These are phyloP conservation scores for Fukomys damarensis DNA, from an alignment of 2,113 vertebrate species.

Conservation along the genomic window DNA sequence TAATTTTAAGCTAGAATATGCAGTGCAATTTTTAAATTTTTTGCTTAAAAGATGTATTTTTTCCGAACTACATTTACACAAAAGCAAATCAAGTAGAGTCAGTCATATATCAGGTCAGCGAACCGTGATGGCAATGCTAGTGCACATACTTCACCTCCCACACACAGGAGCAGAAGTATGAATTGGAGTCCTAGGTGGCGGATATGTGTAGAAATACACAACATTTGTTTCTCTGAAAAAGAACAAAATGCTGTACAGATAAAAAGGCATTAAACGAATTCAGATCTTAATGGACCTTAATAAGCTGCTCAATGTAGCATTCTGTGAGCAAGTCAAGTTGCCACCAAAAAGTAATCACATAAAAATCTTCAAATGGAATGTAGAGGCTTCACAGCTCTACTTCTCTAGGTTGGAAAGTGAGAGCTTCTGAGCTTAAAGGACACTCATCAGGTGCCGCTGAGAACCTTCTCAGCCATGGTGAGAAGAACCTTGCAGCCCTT, in stretches of 20 bases:
- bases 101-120: not conserved
- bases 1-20: not conserved
- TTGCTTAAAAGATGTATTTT: not conserved
- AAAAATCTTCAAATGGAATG: not conserved
- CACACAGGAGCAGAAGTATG: no score
- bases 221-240: not conserved
- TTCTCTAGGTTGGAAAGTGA: not conserved
- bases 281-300: not conserved
- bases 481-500: not conserved
- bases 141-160: not conserved
- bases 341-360: not conserved
- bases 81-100: not conserved
- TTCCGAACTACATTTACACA: not conserved
- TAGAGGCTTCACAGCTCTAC: not conserved
- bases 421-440: not conserved
- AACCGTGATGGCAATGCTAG: not conserved
- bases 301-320: not conserved
- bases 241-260: not conserved
- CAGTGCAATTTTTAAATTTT: not conserved
- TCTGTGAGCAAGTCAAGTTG: not conserved
- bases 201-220: no score
- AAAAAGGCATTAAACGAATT: not conserved
- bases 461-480: not conserved
- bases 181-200: not conserved
- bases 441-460: not conserved